phyloP scores from a whole-genome alignment of 2,797 vertebrate species.

The Octomys mimax region DNA sequence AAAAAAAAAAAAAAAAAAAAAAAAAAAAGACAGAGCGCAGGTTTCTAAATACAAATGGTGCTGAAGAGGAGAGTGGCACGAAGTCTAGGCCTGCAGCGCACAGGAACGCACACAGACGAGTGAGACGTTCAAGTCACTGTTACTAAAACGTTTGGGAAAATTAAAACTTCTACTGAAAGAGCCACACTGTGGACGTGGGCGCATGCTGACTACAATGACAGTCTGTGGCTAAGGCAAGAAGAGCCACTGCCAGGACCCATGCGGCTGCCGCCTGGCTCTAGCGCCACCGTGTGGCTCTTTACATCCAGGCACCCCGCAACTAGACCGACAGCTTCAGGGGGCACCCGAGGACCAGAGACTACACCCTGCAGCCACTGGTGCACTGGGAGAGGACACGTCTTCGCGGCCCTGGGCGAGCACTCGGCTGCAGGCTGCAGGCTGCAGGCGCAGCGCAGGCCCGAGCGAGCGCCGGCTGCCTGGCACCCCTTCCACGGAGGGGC shows the following conservation, averaged over 20 bases:
- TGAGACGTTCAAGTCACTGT: conserved; percentile 35
- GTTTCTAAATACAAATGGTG: conserved; percentile 70
- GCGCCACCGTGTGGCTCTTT: conserved; percentile 79
- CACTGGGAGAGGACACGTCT: conserved; percentile 14
- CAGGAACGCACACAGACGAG: neutral
- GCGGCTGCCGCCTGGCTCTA: conserved; percentile 29
- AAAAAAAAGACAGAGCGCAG: conserved; percentile 39
- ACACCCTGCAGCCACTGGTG: neutral
- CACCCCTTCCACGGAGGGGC: neutral
- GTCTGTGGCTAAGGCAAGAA: conserved; percentile 33
- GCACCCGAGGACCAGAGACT: neutral
- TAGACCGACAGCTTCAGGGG: neutral
- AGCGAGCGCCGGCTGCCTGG: neutral
- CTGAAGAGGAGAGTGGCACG: conserved; percentile 24
- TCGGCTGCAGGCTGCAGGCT: neutral
- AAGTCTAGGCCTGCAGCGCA: neutral
- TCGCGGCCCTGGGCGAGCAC: neutral
- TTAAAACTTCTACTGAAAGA: conserved; percentile 60
- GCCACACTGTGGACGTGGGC: neutral
- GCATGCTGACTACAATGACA: neutral
- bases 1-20: no score
- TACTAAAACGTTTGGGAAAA: conserved; percentile 60
- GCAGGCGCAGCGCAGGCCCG: neutral
- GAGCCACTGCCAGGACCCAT: conserved; percentile 25
- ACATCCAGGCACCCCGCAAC: conserved; percentile 42